Evolutionary conservation across 2,888 invertebrate species (phyloP).

Genomic region (Tricholauxania praeusta): DNA sequence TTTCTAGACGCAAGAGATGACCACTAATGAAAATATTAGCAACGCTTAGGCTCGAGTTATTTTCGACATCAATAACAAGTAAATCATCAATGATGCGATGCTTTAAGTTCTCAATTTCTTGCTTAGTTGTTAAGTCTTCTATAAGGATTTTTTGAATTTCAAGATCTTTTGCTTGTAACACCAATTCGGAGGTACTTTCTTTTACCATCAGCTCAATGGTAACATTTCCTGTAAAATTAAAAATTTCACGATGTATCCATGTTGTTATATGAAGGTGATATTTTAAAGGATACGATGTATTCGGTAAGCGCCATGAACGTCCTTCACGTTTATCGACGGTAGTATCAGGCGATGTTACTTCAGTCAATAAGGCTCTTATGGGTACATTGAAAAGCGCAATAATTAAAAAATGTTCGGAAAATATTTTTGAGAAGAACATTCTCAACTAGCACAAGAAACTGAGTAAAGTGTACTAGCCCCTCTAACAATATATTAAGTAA

Average conservation of each 20-base stretch:
- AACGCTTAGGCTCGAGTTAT: constrained; percentile 54
- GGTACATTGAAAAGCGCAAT: too few relatives aligned
- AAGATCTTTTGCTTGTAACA: constrained; percentile 60
- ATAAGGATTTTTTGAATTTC: constrained; percentile 53
- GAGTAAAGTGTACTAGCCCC: too few relatives aligned
- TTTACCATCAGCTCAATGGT: constrained; percentile 59
- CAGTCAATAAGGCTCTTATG: too few relatives aligned
- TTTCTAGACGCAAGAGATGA: constrained; percentile 63
- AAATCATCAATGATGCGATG: neutral
- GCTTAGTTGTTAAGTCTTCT: constrained; percentile 48
- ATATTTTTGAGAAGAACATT: too few relatives aligned
- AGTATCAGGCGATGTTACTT: too few relatives aligned
- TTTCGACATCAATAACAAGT: constrained; percentile 38
- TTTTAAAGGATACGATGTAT: constrained; percentile 70
- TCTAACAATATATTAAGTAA: too few relatives aligned
- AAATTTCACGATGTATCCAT: constrained; percentile 55
- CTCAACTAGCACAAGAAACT: too few relatives aligned
- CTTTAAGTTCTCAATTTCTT: constrained; percentile 24
- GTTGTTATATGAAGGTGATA: constrained; percentile 68
- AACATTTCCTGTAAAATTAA: constrained; percentile 58
- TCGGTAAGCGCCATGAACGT: constrained; percentile 70
- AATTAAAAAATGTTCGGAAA: too few relatives aligned
- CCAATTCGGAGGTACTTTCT: constrained; percentile 59
- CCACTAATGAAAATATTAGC: constrained; percentile 54
- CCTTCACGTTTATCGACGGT: too few relatives aligned